Conservation (phyloP, 2,113 vertebrate species). For the Oostethus manadensis region DNA sequence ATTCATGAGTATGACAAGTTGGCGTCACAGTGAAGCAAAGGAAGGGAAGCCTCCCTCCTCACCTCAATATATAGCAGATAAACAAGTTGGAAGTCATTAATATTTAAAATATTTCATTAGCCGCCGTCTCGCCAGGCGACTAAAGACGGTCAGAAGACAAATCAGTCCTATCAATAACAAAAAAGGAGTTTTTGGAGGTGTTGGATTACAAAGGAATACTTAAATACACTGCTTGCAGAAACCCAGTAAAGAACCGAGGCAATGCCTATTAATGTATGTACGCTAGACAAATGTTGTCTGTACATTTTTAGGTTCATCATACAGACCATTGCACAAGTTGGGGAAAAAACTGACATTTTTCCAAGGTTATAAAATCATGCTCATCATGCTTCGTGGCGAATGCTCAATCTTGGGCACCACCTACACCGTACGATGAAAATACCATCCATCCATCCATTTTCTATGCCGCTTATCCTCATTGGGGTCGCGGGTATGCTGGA, state of each 20-base stretch:
- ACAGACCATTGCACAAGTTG: neutral
- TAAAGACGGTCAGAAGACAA: constrained; percentile 53
- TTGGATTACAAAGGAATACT: constrained; percentile 37
- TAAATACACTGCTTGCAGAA: constrained; percentile 22
- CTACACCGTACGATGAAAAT: no score
- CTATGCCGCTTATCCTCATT: no score
- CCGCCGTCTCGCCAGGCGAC: constrained; percentile 50
- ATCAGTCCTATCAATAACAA: constrained; percentile 49
- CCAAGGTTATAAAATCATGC: no score
- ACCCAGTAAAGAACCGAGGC: constrained; percentile 4
- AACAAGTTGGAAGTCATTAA: constrained; percentile 66
- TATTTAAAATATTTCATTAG: constrained; percentile 74
- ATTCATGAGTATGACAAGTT: constrained; percentile 39
- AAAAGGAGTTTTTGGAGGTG: constrained; percentile 26
- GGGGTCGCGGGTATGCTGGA: no score
- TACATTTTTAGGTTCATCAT: neutral
- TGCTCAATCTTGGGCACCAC: no score
- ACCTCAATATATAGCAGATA: constrained; percentile 34
- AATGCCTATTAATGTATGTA: constrained; percentile 28
- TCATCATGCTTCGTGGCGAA: no score
- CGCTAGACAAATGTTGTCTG: constrained; percentile 9
- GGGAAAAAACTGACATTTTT: neutral
- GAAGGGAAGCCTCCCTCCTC: constrained; percentile 6
- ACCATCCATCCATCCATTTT: no score
- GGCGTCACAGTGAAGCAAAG: constrained; percentile 15